Evolutionary conservation across 2,113 vertebrate species (phyloP).

Genomic region (Labeo catla): DNA sequence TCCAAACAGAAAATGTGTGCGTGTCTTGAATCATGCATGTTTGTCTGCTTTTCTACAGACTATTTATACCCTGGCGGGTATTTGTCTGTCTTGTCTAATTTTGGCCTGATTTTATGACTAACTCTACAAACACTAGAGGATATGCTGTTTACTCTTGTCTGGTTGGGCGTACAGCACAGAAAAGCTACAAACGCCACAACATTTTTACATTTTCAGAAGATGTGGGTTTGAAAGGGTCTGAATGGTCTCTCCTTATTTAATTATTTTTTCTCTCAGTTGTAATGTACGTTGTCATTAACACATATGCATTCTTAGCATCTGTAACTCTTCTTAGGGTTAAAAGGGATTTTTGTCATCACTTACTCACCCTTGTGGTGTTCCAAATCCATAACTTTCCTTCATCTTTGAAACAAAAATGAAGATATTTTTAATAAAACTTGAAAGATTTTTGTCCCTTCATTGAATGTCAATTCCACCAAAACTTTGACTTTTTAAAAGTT

Average conservation of each 20-base stretch:
- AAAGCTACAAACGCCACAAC: neutral
- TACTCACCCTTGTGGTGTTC: too few species aligned
- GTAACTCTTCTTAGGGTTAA: neutral
- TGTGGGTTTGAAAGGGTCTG: neutral
- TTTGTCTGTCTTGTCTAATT: constrained; percentile 37
- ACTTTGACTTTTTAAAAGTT: too few species aligned
- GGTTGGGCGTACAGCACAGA: constrained; percentile 9
- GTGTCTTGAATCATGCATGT: constrained; percentile 2
- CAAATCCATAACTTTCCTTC: too few species aligned
- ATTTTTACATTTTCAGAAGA: neutral
- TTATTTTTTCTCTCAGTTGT: neutral
- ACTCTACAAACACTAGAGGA: neutral
- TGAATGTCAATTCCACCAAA: too few species aligned
- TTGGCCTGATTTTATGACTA: constrained; percentile 16
- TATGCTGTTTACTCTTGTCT: neutral
- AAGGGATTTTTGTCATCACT: too few species aligned
- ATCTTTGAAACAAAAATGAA: too few species aligned
- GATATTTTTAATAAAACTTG: too few species aligned
- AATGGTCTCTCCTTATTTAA: too few species aligned
- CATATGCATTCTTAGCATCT: neutral
- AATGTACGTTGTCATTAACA: neutral
- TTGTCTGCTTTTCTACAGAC: constrained; percentile 54
- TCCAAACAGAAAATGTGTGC: constrained; percentile 15
- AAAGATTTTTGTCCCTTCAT: too few species aligned
- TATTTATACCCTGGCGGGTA: constrained; percentile 45